Conservation (phyloP, 2,113 vertebrate genomes). For the Microcebus jonahi region DNA sequence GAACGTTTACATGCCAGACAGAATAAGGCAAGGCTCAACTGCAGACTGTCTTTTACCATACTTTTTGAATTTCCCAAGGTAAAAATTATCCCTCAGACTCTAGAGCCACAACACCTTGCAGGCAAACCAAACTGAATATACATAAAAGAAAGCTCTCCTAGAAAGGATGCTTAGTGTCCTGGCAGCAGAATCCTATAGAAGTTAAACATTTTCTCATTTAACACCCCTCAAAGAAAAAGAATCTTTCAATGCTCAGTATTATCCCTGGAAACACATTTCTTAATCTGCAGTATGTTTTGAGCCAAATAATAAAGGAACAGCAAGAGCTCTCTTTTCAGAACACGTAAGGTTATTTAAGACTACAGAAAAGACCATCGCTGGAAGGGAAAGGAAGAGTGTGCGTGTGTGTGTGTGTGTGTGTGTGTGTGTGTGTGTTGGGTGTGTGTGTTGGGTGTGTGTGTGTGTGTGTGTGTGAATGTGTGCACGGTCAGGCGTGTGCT, state of each 20-base stretch:
- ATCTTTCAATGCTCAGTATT: neutral
- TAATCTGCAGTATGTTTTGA: neutral
- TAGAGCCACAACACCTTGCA: neutral
- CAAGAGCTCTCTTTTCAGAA: neutral
- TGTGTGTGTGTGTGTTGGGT: fast-evolving
- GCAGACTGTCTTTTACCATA: fast-evolving
- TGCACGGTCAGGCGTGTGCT: neutral
- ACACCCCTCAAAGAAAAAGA: neutral
- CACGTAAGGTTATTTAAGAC: neutral
- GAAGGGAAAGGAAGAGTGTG: neutral
- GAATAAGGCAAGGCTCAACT: neutral
- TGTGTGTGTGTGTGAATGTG: too few species aligned
- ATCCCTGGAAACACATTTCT: neutral
- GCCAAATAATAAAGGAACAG: neutral
- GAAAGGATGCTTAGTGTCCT: neutral
- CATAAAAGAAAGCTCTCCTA: neutral
- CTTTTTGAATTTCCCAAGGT: neutral
- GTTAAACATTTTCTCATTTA: neutral
- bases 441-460: too few species aligned
- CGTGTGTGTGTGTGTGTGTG: too few species aligned
- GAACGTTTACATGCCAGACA: neutral
- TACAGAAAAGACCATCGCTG: neutral
- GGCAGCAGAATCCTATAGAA: neutral
- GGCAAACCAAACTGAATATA: neutral
- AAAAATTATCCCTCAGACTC: neutral